Conservation (phyloP, 2,113 vertebrate genomes). For the human region DNA sequence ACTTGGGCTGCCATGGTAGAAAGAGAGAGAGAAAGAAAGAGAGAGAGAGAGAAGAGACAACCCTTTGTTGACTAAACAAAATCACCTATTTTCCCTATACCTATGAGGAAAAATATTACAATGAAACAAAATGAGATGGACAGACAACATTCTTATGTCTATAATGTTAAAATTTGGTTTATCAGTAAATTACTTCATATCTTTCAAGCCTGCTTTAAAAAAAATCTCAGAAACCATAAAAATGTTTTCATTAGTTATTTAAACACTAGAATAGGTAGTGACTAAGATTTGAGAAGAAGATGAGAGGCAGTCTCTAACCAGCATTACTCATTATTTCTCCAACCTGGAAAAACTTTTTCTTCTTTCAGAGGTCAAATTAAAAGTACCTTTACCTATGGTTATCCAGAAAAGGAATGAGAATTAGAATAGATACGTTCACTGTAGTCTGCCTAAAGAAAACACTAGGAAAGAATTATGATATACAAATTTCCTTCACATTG, state of each 20-base stretch:
- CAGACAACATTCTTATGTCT: background rate
- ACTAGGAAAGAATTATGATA: background rate
- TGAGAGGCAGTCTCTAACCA: background rate
- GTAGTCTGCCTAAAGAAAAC: background rate
- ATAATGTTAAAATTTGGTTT: background rate
- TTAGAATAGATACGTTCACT: background rate
- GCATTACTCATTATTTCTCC: background rate
- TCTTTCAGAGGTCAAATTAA: background rate
- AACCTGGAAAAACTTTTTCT: background rate
- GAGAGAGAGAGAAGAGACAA: background rate
- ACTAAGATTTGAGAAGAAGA: background rate
- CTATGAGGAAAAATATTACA: background rate
- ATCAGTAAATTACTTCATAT: slow-evolving; percentile 10
- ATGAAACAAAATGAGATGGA: slow-evolving; percentile 31
- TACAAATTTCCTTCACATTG: background rate
- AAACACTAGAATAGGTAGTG: background rate
- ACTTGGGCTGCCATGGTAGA: background rate
- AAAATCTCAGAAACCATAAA: background rate
- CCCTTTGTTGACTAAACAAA: background rate
- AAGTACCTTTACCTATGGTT: background rate
- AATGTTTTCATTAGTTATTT: background rate
- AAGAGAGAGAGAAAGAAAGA: background rate
- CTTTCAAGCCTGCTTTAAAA: slow-evolving; percentile 14
- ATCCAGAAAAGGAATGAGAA: background rate
- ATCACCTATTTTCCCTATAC: background rate